phyloP scores from a whole-genome alignment of 2,888 invertebrate species.

The Lepidocyrtinus sp. region DNA sequence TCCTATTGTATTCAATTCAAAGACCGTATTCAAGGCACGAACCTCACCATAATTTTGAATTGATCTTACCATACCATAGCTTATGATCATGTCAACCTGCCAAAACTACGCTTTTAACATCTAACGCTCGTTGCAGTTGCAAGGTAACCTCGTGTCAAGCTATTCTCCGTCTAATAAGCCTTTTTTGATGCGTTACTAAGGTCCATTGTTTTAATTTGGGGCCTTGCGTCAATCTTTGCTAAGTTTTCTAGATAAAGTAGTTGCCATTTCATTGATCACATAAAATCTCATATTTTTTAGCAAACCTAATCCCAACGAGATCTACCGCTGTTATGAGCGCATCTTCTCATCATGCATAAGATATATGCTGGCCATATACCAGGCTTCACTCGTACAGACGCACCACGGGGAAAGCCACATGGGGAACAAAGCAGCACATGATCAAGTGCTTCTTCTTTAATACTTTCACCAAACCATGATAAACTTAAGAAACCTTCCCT shows the following conservation, averaged over 20 bases:
- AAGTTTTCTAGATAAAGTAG: slow-evolving; percentile 19
- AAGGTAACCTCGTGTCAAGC: too few relatives aligned
- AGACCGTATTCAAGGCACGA: too few relatives aligned
- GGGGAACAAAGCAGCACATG: slow-evolving; percentile 66
- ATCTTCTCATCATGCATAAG: slow-evolving; percentile 50
- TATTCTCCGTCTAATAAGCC: too few relatives aligned
- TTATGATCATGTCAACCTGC: too few relatives aligned
- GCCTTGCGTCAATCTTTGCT: slow-evolving; percentile 64
- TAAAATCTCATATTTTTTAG: slow-evolving; percentile 21
- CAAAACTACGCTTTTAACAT: too few relatives aligned
- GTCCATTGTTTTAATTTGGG: slow-evolving; percentile 64
- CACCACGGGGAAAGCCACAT: slow-evolving; percentile 63
- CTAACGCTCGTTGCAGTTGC: too few relatives aligned
- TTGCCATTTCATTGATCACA: not conserved
- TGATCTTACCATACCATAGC: too few relatives aligned
- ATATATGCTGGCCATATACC: slow-evolving; percentile 66
- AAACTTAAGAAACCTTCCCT: not conserved
- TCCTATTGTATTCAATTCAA: too few relatives aligned
- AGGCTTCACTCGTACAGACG: slow-evolving; percentile 65
- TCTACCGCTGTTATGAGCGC: slow-evolving; percentile 62
- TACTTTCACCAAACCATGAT: slow-evolving; percentile 57
- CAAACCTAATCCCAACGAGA: slow-evolving; percentile 58
- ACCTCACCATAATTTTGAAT: too few relatives aligned
- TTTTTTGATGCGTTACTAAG: slow-evolving; percentile 40
- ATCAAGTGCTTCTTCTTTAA: slow-evolving; percentile 65